Conservation (phyloP, 2,113 vertebrate genomes). For the Tringa solitaria region DNA sequence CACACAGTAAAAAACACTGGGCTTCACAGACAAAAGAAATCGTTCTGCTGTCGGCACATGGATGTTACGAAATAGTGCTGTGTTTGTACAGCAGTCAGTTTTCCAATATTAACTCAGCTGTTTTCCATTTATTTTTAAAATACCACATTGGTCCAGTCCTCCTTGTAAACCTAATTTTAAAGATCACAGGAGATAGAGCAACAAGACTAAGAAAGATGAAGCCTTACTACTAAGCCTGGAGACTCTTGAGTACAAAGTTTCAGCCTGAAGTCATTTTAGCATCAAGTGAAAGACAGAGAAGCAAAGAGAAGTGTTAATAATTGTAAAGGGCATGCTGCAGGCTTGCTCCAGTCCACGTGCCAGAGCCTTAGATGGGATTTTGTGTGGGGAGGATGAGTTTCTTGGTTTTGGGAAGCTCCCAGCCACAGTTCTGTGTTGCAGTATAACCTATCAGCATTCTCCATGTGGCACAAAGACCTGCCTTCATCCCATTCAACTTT, state of each 20-base stretch:
- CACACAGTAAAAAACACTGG: neutral
- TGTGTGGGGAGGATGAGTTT: neutral
- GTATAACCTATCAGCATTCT: neutral
- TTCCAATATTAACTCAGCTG: slow-evolving; percentile 40
- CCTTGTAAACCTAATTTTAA: slow-evolving; percentile 46
- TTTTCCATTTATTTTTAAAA: slow-evolving; percentile 54
- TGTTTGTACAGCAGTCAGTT: neutral
- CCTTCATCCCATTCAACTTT: neutral
- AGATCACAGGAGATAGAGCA: slow-evolving; percentile 4
- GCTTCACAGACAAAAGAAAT: neutral
- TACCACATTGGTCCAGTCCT: neutral
- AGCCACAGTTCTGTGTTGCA: neutral
- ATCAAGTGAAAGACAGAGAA: neutral
- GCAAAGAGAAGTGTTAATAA: neutral
- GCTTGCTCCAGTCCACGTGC: neutral
- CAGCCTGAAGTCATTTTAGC: neutral
- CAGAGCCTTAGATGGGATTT: neutral
- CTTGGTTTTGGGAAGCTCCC: neutral
- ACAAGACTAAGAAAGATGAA: neutral
- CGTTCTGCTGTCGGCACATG: neutral
- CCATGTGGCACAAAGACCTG: neutral
- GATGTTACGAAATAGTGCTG: neutral
- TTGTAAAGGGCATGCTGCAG: neutral
- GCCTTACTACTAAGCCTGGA: neutral
- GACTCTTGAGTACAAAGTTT: neutral